Evolutionary conservation across 1,140 invertebrate species (phyloP).

Genomic region (Drosophila subobscura): DNA sequence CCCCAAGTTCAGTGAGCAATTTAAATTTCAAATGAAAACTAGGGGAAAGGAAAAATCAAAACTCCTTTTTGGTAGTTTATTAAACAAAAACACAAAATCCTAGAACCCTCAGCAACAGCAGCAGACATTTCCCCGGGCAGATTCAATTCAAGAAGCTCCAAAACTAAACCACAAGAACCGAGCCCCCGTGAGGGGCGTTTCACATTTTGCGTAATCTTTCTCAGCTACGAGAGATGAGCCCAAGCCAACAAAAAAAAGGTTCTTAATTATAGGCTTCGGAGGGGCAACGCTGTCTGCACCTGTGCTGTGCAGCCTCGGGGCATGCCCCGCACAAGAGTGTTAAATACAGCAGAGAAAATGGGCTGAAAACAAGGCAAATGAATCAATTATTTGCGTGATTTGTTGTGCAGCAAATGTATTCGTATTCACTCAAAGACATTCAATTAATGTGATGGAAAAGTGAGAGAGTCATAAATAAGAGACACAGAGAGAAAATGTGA

Average conservation of each 20-base stretch:
- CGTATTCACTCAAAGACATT: slow-evolving; percentile 14
- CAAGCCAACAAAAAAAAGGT: slow-evolving; percentile 40
- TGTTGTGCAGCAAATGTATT: slow-evolving; percentile 29
- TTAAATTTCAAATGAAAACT: slow-evolving; percentile 1
- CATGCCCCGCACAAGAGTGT: slow-evolving; percentile 29
- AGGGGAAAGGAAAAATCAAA: too few relatives aligned
- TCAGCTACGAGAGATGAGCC: slow-evolving; percentile 42
- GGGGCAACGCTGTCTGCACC: slow-evolving; percentile 17
- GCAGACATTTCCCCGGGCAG: neutral
- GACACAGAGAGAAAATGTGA: slow-evolving; percentile 3
- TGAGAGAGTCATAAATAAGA: slow-evolving; percentile 44
- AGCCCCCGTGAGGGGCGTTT: slow-evolving; percentile 42
- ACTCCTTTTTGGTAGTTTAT: too few relatives aligned
- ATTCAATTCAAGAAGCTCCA: slow-evolving; percentile 42
- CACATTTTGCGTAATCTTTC: slow-evolving; percentile 68
- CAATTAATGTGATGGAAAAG: slow-evolving; percentile 36
- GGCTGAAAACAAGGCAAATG: slow-evolving; percentile 39
- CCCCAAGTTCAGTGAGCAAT: neutral
- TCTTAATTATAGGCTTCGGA: slow-evolving; percentile 66
- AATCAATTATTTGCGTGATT: slow-evolving; percentile 67
- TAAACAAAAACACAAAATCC: neutral
- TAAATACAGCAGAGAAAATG: slow-evolving; percentile 19
- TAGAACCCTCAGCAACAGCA: slow-evolving; percentile 20
- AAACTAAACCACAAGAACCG: slow-evolving; percentile 26
- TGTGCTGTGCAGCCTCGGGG: slow-evolving; percentile 23